Base-by-base conservation (phyloP, 2,888 invertebrate species). In the Meloe dianella region DNA sequence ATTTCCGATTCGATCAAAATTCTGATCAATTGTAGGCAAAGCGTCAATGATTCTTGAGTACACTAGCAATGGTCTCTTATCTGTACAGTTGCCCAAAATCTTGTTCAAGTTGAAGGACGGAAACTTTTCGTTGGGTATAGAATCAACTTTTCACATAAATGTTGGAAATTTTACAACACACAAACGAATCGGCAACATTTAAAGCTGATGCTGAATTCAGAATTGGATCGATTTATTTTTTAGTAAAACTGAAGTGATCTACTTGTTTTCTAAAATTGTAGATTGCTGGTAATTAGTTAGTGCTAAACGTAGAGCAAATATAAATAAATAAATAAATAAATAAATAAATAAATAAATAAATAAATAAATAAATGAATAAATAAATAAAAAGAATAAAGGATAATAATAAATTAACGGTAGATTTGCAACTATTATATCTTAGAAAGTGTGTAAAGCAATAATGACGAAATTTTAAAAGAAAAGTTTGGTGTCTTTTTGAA, bases 251-350 rank as follows among this genome's bases (percentile, higher is more conserved):
- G 10, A 51, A 12, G 22, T 22, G 22, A 51, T 51, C 51, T 22
- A 51, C 2, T 22, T 51, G 47, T 51, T 51, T 51, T 51, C 47
- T 51, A 51, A 6, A 54, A 27, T 54, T 20, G 54, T 54, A 54
- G 27, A 24, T 27, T 22, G 24, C 54, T 54, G 14, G 14, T 24
- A 3, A 22, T 22, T 51, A 54, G 22, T 27, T 22, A 27, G 24
- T 54, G 54, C 54, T 54, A 27, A 54, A 27, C 1, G 54, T 54
- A 54, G 54, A 27, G 54, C 54, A n/a, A n/a, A n/a, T 54, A 27
- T 12, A 54, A n/a, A 54, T 22, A 24, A 24, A 54, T 27, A 27
- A 54, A 27, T 14, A 27, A 54, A 41, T 41, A 41, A 41, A 10
- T 32, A 32, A 32, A 32, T 32, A 14, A 38, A 17, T 17, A 41